Evolutionary conservation across 2,113 vertebrate species (phyloP).

Genomic region (Cheilinus undulatus): DNA sequence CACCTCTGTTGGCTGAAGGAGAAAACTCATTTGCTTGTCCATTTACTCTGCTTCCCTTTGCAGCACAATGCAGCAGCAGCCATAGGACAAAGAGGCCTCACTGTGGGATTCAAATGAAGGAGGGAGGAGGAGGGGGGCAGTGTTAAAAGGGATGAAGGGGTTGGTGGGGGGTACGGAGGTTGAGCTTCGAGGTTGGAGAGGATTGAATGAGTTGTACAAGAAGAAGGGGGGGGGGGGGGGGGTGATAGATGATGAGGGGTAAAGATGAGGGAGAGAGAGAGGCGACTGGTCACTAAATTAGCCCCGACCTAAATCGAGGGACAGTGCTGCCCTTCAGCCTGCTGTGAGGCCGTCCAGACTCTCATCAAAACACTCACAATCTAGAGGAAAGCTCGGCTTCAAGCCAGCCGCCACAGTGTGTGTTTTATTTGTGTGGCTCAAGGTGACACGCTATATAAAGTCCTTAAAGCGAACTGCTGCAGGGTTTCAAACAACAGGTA

Average conservation of each 20-base stretch:
- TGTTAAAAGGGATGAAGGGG: slow-evolving; percentile 11
- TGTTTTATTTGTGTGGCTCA: slow-evolving; percentile 28
- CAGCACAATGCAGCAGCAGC: slow-evolving; percentile 62
- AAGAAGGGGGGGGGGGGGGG: neutral
- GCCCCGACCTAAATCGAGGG: slow-evolving; percentile 32
- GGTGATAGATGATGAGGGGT: slow-evolving; percentile 40
- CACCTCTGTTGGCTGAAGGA: slow-evolving; percentile 37
- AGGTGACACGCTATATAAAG: slow-evolving; percentile 62
- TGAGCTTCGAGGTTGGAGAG: slow-evolving; percentile 33
- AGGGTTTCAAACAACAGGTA: slow-evolving; percentile 3
- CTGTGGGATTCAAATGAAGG: slow-evolving; percentile 77
- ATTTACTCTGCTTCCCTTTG: slow-evolving; percentile 64
- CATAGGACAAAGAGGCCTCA: slow-evolving; percentile 72
- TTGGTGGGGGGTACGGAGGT: slow-evolving; percentile 42
- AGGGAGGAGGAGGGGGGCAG: neutral
- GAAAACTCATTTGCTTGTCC: slow-evolving; percentile 72
- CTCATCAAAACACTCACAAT: slow-evolving; percentile 55
- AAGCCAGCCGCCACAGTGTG: slow-evolving; percentile 55
- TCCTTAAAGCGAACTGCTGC: slow-evolving; percentile 39
- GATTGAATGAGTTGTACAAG: slow-evolving; percentile 37
- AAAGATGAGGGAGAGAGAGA: slow-evolving; percentile 26
- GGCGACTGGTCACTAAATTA: slow-evolving; percentile 24
- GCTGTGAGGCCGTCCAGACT: slow-evolving; percentile 48
- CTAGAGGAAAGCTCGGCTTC: slow-evolving; percentile 39
- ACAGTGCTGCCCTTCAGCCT: slow-evolving; percentile 50